Evolutionary conservation across 2,888 invertebrate genomes (phyloP), one percentile per base, ranked within the genome.

Genomic region (Cerceris rybyensis): DNA sequence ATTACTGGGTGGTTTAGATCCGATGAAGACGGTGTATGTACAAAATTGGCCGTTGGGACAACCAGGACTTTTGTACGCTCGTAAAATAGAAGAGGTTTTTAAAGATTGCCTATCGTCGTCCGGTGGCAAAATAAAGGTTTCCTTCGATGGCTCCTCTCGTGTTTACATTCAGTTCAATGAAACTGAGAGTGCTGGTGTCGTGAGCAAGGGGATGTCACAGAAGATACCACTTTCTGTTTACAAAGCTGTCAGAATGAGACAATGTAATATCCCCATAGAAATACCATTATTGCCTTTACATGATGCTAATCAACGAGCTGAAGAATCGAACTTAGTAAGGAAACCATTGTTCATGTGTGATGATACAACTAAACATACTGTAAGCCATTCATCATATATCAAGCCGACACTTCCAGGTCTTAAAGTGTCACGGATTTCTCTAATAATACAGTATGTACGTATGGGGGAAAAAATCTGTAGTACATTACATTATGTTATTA

Each of bases 11-110:
- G 97, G 97, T 0, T 93, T 95, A 43, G 96, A 98, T 93, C 98
- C 98, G 0, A 94, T 94, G 67, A 95, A 94, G 74, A 96, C 98
- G 0, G 96, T 97, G 0, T 95, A 94, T 87, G 92, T 96, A 46
- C 89, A 88, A 49, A 93, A 93, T 0, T 93, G 94, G 91, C 93
- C 93, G 0, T 0, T 92, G 0, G 92, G 94, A 7, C 96, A 96
- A 87, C 96, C 97, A 8, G 95, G 95, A 0, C 93, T 94, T 59
- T 89, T 98, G 6, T 97, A 97, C 89, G 93, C 95, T 0, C 91
- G 94, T 9, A 93, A 94, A 1, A 94, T 97, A 43, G 95, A 95
- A 88, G 93, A 95, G 0, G 83, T 94, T 0, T 93, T 97, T 9
- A 87, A 88, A 13, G 91, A 94, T 43, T 93, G 93, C 74, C 63